phyloP scores from a whole-genome alignment of 2,113 vertebrate species.

The Nibea coibor region DNA sequence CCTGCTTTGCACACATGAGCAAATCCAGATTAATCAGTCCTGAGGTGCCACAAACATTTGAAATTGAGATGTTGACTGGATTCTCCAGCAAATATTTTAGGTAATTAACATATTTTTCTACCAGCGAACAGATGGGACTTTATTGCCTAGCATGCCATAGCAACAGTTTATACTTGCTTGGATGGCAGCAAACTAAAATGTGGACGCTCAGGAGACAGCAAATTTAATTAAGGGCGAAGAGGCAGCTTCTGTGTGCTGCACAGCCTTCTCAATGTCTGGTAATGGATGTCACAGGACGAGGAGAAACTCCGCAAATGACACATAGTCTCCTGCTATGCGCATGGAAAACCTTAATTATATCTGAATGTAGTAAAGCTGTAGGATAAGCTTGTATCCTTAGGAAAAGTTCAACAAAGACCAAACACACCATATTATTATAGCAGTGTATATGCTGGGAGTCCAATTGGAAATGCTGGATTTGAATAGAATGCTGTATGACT shows the following conservation, averaged over 20 bases:
- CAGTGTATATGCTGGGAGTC: background rate
- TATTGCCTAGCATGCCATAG: background rate
- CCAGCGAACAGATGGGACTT: background rate
- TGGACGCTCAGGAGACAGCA: slow-evolving; percentile 19
- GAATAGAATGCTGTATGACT: background rate
- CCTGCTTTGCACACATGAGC: background rate
- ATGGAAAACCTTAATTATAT: slow-evolving; percentile 1
- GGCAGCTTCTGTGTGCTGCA: slow-evolving; percentile 55
- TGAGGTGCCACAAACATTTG: background rate
- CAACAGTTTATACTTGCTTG: slow-evolving; percentile 19
- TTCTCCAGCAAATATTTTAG: background rate
- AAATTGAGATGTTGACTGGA: background rate
- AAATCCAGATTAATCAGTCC: background rate
- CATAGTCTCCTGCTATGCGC: background rate
- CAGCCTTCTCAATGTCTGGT: slow-evolving; percentile 49
- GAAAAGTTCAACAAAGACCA: background rate
- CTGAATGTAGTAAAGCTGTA: background rate
- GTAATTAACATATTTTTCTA: background rate
- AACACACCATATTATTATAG: background rate
- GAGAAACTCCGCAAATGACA: slow-evolving; percentile 8
- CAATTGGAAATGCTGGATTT: background rate
- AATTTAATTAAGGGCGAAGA: slow-evolving; percentile 70
- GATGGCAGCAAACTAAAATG: slow-evolving; percentile 50
- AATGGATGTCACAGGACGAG: slow-evolving; percentile 79
- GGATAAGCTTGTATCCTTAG: background rate